phyloP scores from a whole-genome alignment of 1,140 invertebrate genomes.

The Andricus grossulariae region DNA sequence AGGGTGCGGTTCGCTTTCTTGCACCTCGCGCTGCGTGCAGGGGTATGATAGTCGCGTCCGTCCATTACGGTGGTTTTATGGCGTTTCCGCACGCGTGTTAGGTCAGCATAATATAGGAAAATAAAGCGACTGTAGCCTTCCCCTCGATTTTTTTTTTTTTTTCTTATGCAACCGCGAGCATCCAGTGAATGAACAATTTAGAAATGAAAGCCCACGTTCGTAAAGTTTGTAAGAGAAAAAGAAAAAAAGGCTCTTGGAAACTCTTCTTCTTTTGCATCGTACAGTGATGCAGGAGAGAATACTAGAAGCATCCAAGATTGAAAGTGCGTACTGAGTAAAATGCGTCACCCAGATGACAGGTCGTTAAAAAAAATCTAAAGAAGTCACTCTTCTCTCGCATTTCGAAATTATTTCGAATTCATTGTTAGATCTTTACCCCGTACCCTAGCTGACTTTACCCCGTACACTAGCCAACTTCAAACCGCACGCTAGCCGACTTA shows the following conservation, averaged over 20 bases:
- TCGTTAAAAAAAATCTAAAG: no score
- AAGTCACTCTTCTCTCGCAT: no score
- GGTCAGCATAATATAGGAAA: slow-evolving; percentile 29
- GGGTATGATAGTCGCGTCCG: background rate
- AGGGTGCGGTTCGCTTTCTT: slow-evolving; percentile 25
- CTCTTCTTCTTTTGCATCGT: background rate
- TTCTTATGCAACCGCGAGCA: background rate
- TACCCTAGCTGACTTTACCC: no score
- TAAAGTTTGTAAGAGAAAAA: background rate
- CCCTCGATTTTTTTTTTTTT: slow-evolving; percentile 3
- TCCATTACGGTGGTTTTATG: slow-evolving; percentile 30
- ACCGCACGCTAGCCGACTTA: no score
- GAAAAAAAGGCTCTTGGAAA: slow-evolving; percentile 11
- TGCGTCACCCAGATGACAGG: no score
- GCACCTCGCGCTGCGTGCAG: slow-evolving; percentile 9
- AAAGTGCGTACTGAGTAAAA: no score
- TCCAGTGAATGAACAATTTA: background rate
- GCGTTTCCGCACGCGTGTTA: slow-evolving; percentile 21
- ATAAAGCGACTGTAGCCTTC: slow-evolving; percentile 10
- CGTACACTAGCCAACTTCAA: no score
- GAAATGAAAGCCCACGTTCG: slow-evolving; percentile 12
- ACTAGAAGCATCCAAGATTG: no score
- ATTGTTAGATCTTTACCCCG: no score
- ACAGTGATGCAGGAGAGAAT: no score
- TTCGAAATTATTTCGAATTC: no score